These are phyloP conservation scores for Bugula neritina DNA, from an alignment of 2,888 invertebrate species.

Conservation along the genomic window DNA sequence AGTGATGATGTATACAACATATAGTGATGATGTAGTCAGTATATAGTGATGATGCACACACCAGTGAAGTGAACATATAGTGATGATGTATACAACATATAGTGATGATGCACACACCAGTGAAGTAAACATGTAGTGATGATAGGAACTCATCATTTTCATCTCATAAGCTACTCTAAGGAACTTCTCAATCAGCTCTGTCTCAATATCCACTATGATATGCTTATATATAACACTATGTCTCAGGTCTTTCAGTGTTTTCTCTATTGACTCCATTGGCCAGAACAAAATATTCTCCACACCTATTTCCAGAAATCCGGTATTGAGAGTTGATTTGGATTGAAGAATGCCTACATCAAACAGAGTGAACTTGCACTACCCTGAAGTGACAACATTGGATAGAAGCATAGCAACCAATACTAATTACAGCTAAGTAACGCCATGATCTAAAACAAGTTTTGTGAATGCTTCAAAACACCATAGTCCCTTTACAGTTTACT, in stretches of 20 bases:
- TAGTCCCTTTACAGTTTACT: too few species aligned
- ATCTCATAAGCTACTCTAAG: conserved; percentile 24
- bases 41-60: background rate
- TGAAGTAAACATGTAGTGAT: conserved; percentile 34
- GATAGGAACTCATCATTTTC: conserved; percentile 34
- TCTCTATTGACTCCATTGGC: conserved; percentile 6
- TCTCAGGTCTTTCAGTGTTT: conserved; percentile 13
- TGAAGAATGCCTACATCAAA: background rate
- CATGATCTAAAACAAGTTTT: too few species aligned
- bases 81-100: too few species aligned
- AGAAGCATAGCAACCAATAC: too few species aligned
- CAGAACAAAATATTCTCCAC: background rate
- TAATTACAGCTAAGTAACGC: too few species aligned
- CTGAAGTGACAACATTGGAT: too few species aligned
- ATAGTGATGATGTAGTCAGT: too few species aligned
- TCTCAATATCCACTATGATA: conserved; percentile 23
- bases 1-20: too few species aligned
- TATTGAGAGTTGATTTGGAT: conserved; percentile 9
- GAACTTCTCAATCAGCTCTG: background rate
- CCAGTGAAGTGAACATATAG: background rate
- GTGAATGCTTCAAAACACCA: too few species aligned
- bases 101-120: conserved; percentile 50
- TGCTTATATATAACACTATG: conserved; percentile 1
- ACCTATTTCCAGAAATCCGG: background rate
- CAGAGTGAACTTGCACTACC: too few species aligned